Percentiles rank a stretch among this genome's conserved stretches.
phyloP scores from a whole-genome alignment of 92 coral and sea anemone genomes.

The Zoanthus solanderi region DNA sequence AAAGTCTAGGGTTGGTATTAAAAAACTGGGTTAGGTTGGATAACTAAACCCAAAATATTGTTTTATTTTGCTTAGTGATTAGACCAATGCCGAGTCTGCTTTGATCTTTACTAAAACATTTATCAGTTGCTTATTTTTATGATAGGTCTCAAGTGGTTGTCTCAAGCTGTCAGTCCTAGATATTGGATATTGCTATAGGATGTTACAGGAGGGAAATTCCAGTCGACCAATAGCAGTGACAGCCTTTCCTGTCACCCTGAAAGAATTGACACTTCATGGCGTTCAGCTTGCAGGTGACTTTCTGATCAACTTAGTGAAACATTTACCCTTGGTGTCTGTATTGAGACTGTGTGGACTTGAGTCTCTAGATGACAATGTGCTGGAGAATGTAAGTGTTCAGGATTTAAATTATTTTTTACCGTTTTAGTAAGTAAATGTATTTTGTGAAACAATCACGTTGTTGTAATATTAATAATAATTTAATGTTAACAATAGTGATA shows the following conservation, averaged over 20 bases:
- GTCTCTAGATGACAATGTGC: slow-evolving; percentile 72
- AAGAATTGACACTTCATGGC: slow-evolving; percentile 78
- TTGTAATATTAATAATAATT: too few species aligned
- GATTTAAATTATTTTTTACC: background rate
- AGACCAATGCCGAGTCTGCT: too few species aligned
- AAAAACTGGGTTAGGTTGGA: too few species aligned
- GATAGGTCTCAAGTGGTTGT: slow-evolving; percentile 74
- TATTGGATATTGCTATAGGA: slow-evolving; percentile 83
- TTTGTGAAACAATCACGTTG: too few species aligned
- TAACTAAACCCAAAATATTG: too few species aligned
- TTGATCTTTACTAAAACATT: too few species aligned
- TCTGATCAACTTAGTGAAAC: slow-evolving; percentile 56
- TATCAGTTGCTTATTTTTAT: too few species aligned
- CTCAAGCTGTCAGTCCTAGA: slow-evolving; percentile 76
- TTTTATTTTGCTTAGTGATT: too few species aligned
- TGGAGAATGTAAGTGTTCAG: slow-evolving; percentile 65
- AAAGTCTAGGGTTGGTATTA: too few species aligned
- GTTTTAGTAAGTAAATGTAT: background rate
- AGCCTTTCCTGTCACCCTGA: slow-evolving; percentile 72
- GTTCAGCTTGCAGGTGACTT: slow-evolving; percentile 72
- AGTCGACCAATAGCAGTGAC: slow-evolving; percentile 48
- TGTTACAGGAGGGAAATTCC: slow-evolving; percentile 63
- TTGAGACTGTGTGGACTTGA: slow-evolving; percentile 78
- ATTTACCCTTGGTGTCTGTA: slow-evolving; percentile 55
- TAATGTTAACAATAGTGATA: too few species aligned